These are phyloP conservation scores for Geopemphigus sp. DNA, from an alignment of 1,140 invertebrate species.

Conservation along the genomic window DNA sequence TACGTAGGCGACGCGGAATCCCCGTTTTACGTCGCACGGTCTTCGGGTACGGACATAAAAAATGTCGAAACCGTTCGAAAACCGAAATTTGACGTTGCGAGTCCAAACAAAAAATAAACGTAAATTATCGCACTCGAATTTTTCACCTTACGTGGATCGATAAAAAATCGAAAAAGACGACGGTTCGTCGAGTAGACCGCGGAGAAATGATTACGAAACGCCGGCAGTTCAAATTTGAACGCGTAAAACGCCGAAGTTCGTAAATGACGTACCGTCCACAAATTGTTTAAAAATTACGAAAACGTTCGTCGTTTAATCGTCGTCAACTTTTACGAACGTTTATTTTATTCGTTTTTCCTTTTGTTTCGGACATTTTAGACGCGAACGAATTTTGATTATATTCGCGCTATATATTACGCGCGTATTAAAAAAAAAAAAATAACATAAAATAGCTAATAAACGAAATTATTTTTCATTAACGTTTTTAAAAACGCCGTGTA, in stretches of 20 bases:
- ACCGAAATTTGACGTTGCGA: too few relatives aligned
- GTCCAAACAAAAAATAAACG: too few relatives aligned
- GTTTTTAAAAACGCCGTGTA: neutral
- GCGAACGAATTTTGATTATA: neutral
- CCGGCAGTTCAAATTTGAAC: neutral
- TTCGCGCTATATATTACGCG: neutral
- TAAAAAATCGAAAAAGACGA: too few relatives aligned
- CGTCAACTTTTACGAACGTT: neutral
- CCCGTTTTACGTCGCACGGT: too few relatives aligned
- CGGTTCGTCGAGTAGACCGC: too few relatives aligned
- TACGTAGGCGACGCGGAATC: too few relatives aligned
- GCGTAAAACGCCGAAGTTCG: neutral
- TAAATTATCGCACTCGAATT: too few relatives aligned
- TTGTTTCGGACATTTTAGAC: neutral
- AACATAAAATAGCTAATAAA: neutral
- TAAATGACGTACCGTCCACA: neutral
- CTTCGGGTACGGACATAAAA: too few relatives aligned
- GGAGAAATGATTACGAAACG: too few relatives aligned
- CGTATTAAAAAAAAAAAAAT: neutral
- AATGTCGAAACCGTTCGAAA: too few relatives aligned
- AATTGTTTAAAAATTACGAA: neutral
- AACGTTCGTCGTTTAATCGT: neutral
- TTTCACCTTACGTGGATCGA: too few relatives aligned
- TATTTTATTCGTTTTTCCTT: neutral
- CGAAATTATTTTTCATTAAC: neutral